These are phyloP conservation scores for Choristoneura fumiferana DNA, from an alignment of 1,140 invertebrate species.

Conservation along the genomic window DNA sequence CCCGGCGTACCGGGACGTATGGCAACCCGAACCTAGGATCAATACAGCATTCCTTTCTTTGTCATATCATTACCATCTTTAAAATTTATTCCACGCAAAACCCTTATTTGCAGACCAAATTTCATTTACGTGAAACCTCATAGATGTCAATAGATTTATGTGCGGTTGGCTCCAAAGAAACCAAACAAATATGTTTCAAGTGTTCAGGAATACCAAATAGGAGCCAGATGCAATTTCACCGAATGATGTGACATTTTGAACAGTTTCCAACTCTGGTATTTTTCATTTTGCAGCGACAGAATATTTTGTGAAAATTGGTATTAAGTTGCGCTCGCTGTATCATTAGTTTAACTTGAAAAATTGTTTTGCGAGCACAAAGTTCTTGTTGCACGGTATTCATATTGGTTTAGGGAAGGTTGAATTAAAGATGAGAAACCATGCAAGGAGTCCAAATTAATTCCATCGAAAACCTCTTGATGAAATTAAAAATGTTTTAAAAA, in stretches of 20 bases:
- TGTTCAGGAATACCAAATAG: constrained; percentile 10
- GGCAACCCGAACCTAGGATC: too few species aligned
- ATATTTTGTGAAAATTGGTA: not conserved
- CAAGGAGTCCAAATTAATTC: too few species aligned
- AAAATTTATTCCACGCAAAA: not conserved
- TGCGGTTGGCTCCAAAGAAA: not conserved
- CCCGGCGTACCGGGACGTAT: too few species aligned
- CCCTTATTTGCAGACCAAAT: constrained; percentile 12
- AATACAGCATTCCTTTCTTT: constrained; percentile 31
- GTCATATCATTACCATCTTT: too few species aligned
- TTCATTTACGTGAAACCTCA: not conserved
- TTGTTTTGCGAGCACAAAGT: too few species aligned
- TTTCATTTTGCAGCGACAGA: constrained; percentile 7
- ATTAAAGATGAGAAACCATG: too few species aligned
- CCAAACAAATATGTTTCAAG: constrained; percentile 10
- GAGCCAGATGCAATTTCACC: not conserved
- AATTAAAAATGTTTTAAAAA: too few species aligned
- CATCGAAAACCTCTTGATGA: too few species aligned
- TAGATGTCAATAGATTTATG: constrained; percentile 11
- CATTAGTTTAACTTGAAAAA: too few species aligned
- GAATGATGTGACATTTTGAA: constrained; percentile 18
- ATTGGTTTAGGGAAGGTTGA: too few species aligned
- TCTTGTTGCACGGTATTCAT: too few species aligned
- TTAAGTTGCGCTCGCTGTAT: too few species aligned
- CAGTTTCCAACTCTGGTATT: constrained; percentile 15